Base-by-base conservation (phyloP, 2,113 vertebrate genomes). In the Pelvicachromis taeniatus region DNA sequence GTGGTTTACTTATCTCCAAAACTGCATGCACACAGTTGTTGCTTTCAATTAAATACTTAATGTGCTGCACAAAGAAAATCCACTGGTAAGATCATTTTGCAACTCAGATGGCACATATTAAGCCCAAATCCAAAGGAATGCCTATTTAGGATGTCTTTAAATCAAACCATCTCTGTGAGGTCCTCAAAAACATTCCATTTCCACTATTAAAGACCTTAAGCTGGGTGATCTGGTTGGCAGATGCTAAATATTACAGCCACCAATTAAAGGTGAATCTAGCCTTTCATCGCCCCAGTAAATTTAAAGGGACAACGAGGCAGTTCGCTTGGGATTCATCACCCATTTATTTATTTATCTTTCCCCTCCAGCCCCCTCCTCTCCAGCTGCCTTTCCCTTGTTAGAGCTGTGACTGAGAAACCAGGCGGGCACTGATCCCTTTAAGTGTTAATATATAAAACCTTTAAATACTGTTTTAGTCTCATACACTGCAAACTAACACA, bases 211-310 rank as follows among this genome's bases (percentile, higher is more conserved):
- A 92, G 79, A 89, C 77, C 77, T 92, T 94, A 91, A 93, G 86
- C 87, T 87, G 65, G 14, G 53, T 33, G 82, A 92, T 94, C 93
- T 95, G 93, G 90, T 77, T 88, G 83, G 90, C 94, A 96, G 93
- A 95, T 95, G 94, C 89, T 94, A 85, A 91, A 92, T 93, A 93
- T 92, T 92, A 90, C 88, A 88, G 83, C 40, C 83, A 92, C 81
- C 90, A 92, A 94, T 92, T 95, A 92, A 95, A 94, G 92, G 94
- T 94, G 93, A 93, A 94, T 89, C 87, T 85, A 84, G 88, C 80
- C 89, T 94, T 94, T 94, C 93, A 92, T 87, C 90, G 13, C 88
- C 61, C 61, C 88, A 85, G 86, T 95, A 90, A 94, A 95, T 95
- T 90, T 91, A 59, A 88, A 83, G 40, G 77, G 87, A 88, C 87